Evolutionary conservation across 2,888 invertebrate species (phyloP).

Genomic region (Linhomoeus sp.): DNA sequence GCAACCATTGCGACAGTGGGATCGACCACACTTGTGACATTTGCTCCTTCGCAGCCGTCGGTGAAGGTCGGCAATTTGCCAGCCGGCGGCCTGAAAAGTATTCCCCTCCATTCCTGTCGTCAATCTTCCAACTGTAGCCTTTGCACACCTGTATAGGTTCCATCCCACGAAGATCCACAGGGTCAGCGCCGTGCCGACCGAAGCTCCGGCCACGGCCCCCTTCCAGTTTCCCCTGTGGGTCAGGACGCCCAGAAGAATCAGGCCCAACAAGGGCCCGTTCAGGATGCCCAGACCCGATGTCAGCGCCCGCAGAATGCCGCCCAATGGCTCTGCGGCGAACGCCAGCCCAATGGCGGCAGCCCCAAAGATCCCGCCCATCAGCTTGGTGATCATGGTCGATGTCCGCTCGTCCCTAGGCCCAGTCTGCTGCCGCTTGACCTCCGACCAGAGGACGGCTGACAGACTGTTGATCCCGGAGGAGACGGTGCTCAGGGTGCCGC

Average conservation of each 20-base stretch:
- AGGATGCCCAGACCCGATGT: background rate
- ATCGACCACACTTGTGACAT: no score
- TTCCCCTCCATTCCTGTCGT: no score
- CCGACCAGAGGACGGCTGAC: constrained; percentile 4
- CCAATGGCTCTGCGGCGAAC: constrained; percentile 5
- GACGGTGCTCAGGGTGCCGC: constrained; percentile 6
- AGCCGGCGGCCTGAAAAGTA: no score
- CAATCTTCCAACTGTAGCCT: no score
- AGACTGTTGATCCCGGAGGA: background rate
- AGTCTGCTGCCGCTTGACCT: no score
- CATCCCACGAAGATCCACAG: constrained; percentile 2
- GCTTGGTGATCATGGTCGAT: background rate
- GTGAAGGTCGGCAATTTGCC: no score
- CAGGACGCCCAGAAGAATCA: constrained; percentile 4
- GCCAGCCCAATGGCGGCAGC: constrained; percentile 1
- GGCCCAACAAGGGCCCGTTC: constrained; percentile 3
- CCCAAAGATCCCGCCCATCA: background rate
- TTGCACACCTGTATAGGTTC: background rate
- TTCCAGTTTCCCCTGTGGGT: constrained; percentile 4
- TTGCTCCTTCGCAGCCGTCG: no score
- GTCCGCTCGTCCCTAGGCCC: no score
- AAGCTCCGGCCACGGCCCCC: constrained; percentile 1
- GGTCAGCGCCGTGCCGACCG: background rate
- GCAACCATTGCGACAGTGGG: no score
- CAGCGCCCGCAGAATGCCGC: constrained; percentile 2